Evolutionary conservation across 30 jellyfish, hydroid and myxozoan genomes (phyloP).

Genomic region (Turritopsis rubra): DNA sequence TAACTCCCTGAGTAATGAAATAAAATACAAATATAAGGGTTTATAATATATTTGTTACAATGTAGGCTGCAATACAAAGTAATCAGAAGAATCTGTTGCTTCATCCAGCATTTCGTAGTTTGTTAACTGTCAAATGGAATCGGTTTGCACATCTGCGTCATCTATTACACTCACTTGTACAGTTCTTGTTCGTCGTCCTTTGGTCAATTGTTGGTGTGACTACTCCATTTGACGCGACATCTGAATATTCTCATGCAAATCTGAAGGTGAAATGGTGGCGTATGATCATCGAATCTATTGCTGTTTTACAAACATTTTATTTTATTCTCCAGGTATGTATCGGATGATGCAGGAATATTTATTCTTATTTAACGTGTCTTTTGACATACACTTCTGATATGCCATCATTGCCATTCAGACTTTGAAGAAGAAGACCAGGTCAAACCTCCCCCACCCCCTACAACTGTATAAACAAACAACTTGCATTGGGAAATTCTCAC

Average conservation of each 20-base stretch:
- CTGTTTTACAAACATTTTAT: constrained; percentile 55
- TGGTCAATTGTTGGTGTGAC: constrained; percentile 82
- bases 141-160: constrained; percentile 61
- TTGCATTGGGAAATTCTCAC: not conserved
- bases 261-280: constrained; percentile 72
- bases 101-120: constrained; percentile 80
- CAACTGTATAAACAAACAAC: too few relatives aligned
- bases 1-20: too few relatives aligned
- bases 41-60: too few relatives aligned
- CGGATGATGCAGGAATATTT: not conserved
- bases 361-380: too few relatives aligned
- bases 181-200: constrained; percentile 57
- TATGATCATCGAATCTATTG: constrained; percentile 55
- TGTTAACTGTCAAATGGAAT: constrained; percentile 77
- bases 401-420: too few relatives aligned
- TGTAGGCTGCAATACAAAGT: constrained; percentile 59
- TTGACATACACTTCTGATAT: not conserved
- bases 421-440: too few relatives aligned
- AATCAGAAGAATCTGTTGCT: constrained; percentile 73
- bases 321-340: constrained; percentile 67
- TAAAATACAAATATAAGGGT: too few relatives aligned
- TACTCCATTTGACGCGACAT: constrained; percentile 46
- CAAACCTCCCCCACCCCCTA: too few relatives aligned
- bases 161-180: constrained; percentile 39
- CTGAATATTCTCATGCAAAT: constrained; percentile 46